Percentiles rank a stretch among this genome's conserved stretches.
Evolutionary conservation across 2,113 vertebrate species (phyloP).

Genomic region (Odontesthes bonariensis): DNA sequence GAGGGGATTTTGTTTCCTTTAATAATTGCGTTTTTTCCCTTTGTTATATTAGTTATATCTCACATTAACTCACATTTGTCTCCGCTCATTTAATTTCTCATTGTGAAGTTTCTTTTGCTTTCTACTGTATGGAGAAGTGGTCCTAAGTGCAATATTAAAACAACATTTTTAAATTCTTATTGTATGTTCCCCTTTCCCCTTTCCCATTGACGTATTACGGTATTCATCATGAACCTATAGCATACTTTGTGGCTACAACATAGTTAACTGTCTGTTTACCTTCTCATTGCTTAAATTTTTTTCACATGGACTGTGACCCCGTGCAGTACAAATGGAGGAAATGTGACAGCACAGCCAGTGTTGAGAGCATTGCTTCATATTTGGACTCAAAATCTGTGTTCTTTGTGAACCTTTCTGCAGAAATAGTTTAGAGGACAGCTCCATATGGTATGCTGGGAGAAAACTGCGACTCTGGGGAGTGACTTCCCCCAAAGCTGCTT

Average conservation of each 20-base stretch:
- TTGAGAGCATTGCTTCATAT: conserved; percentile 9
- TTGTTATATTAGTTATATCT: neutral
- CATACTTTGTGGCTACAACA: neutral
- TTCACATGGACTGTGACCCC: neutral
- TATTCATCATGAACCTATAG: neutral
- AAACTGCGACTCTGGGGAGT: neutral
- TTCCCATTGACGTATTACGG: neutral
- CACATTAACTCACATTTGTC: neutral
- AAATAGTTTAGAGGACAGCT: conserved; percentile 19
- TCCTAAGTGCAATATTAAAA: neutral
- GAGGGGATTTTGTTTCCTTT: conserved; percentile 3
- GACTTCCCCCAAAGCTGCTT: conserved; percentile 19
- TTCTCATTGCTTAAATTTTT: neutral
- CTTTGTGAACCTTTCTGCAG: conserved; percentile 20
- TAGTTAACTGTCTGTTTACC: neutral
- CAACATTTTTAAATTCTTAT: neutral
- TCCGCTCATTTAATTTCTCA: neutral
- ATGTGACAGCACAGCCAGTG: neutral
- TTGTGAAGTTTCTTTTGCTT: conserved; percentile 2
- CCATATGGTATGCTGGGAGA: conserved; percentile 22
- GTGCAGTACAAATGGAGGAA: neutral
- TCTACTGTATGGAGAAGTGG: neutral
- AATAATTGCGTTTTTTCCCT: neutral
- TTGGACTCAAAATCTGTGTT: neutral
- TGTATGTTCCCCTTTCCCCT: too few relatives aligned